Evolutionary conservation across 2,888 invertebrate species (phyloP).

Genomic region (Stramonita haemastoma): DNA sequence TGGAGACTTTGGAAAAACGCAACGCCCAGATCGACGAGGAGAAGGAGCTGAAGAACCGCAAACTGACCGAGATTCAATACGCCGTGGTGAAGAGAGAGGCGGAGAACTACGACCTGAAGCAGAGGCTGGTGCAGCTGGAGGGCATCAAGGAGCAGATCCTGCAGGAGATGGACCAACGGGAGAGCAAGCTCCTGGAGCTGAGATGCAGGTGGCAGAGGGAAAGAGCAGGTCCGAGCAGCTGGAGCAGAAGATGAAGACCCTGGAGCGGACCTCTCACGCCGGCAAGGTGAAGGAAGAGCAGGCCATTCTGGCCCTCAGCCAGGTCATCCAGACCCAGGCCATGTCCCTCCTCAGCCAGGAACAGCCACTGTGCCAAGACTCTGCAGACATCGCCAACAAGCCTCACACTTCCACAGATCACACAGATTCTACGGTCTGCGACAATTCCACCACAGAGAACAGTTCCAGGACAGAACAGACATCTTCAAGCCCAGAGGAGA

Average conservation of each 20-base stretch:
- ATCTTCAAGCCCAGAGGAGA: neutral
- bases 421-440: neutral
- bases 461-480: neutral
- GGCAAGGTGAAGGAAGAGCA: slow-evolving; percentile 15
- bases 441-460: neutral
- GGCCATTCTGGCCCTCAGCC: neutral
- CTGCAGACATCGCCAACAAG: neutral
- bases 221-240: slow-evolving; percentile 6
- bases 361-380: neutral
- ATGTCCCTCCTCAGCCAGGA: neutral
- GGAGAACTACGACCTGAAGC: slow-evolving; percentile 35
- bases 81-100: slow-evolving; percentile 28
- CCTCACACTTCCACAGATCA: neutral
- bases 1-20: neutral
- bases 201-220: slow-evolving; percentile 23
- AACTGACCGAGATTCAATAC: slow-evolving; percentile 33
- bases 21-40: slow-evolving; percentile 28
- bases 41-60: slow-evolving; percentile 29
- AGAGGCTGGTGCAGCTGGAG: slow-evolving; percentile 19
- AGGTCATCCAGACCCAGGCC: slow-evolving; percentile 29
- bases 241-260: slow-evolving; percentile 37
- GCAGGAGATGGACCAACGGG: neutral
- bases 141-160: slow-evolving; percentile 33
- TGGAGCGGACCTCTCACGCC: neutral
- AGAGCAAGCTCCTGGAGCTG: slow-evolving; percentile 21